A percentile compares a stretch with the other conserved stretches of the same genome.
Evolutionary conservation across 2,888 invertebrate species (phyloP).

Genomic region (Apamea sordens): DNA sequence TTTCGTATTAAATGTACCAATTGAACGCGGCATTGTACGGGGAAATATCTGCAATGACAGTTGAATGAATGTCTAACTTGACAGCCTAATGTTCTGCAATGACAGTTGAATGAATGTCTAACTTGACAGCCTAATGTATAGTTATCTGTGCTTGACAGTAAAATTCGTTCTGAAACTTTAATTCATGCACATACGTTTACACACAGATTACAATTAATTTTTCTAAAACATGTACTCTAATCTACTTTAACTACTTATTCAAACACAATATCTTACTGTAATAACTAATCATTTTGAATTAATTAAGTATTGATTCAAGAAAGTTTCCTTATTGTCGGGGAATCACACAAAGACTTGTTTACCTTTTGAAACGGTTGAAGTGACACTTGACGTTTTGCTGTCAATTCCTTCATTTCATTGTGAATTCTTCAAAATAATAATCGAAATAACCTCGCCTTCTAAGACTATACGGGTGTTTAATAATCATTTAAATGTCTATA

Average conservation of each 20-base stretch:
- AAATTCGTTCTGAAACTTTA: conserved; percentile 24
- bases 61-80: neutral
- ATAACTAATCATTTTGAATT: neutral
- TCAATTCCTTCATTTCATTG: conserved; percentile 4
- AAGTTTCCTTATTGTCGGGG: conserved; percentile 26
- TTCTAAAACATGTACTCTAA: neutral
- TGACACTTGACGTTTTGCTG: conserved; percentile 24
- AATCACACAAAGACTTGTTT: conserved; percentile 31
- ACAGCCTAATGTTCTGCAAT: too few relatives aligned
- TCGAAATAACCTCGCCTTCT: conserved; percentile 34
- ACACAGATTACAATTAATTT: neutral
- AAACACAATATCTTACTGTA: neutral
- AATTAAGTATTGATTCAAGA: too few relatives aligned
- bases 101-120: neutral
- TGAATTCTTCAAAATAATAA: conserved; percentile 33
- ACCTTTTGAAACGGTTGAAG: neutral
- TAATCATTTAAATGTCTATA: conserved; percentile 71
- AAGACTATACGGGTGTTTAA: neutral
- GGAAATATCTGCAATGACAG: conserved; percentile 2
- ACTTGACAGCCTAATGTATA: too few relatives aligned
- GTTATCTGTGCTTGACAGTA: too few relatives aligned
- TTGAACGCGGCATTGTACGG: conserved; percentile 1
- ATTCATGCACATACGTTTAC: too few relatives aligned
- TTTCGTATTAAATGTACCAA: neutral
- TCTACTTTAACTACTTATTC: neutral